Base-by-base conservation (phyloP, 2,113 vertebrate species). In the Struthio camelus region DNA sequence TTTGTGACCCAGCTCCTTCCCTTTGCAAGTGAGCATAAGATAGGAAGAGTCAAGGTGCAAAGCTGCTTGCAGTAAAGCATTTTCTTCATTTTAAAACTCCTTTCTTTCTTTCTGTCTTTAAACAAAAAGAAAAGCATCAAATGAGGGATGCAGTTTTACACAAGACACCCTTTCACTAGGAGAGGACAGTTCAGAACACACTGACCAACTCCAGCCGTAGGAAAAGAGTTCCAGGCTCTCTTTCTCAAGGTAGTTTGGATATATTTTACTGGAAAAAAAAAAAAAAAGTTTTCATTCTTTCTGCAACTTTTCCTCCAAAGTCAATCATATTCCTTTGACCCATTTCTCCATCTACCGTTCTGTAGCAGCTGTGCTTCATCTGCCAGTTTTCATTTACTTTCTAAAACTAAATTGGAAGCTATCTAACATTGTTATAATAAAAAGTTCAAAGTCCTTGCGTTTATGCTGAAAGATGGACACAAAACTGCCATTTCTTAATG, bases 311-410 rank as follows among this genome's bases (percentile, higher is more conserved):
- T 89, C 69, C 85, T 83, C 71, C 64, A 6, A 66, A 92, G 53
- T 64, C 44, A 64, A 24, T 73, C 44, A 4, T 69, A 75, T 40
- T 95, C 50, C 64, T 90, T 85, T 92, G 77, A 92, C 80, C 79
- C 50, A 50, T 58, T 97, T 82, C 77, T 91, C 44, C 62, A 83
- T 12, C 90, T 90, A 90, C 86, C 80, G 13, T 94, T 95, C 66
- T 76, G 25, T 72, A 93, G 94, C 2, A 12, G 82, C 91, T 95
- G 72, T 42, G 83, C 85, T 65, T 97, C 86, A 83, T 69, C 94
- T 91, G 83, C 73, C 93, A 86, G 58, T 80, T 95, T 95, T 96
- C 75, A 91, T 70, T 93, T 85, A 67, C 79, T 93, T 84, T 82
- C 90, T 42, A 50, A 76, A 93, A 88, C 44, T 44, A 85, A 69